phyloP scores from a whole-genome alignment of 2,113 vertebrate species.

The Oreochromis aureus region DNA sequence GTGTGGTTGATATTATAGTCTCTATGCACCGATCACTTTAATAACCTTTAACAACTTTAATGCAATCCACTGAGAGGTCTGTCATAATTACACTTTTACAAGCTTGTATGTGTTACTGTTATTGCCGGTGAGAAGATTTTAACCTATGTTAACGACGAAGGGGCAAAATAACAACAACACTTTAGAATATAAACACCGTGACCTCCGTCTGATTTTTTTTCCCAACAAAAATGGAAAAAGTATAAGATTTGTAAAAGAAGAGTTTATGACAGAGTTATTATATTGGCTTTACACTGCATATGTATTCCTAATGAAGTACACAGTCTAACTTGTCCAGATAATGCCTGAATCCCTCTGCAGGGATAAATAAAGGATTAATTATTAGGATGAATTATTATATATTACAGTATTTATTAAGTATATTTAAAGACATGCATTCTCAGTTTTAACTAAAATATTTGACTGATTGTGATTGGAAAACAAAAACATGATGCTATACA shows the following conservation, averaged over 20 bases:
- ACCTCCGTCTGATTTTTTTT: not conserved
- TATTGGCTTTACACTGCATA: not conserved
- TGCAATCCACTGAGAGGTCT: not conserved
- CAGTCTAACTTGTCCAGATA: not conserved
- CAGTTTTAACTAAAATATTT: not conserved
- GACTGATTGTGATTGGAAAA: not conserved
- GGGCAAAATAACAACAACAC: not conserved
- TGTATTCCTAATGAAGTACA: not conserved
- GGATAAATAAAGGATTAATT: not conserved
- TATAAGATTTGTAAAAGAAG: rapidly evolving
- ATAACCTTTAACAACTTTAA: not conserved
- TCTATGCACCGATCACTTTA: not conserved
- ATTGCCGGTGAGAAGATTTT: not conserved
- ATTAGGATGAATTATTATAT: not conserved
- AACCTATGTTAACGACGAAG: not conserved
- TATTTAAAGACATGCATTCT: not conserved
- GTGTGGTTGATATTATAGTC: rapidly evolving
- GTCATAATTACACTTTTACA: not conserved
- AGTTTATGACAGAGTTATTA: not conserved
- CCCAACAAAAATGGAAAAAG: not conserved
- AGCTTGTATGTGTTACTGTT: not conserved
- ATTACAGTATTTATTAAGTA: not conserved
- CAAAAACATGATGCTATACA: not conserved
- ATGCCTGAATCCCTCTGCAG: not conserved
- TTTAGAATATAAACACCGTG: not conserved